Evolutionary conservation across 2,113 vertebrate genomes (phyloP), one percentile per base, ranked within the genome.

Genomic region (Cathartes aura): DNA sequence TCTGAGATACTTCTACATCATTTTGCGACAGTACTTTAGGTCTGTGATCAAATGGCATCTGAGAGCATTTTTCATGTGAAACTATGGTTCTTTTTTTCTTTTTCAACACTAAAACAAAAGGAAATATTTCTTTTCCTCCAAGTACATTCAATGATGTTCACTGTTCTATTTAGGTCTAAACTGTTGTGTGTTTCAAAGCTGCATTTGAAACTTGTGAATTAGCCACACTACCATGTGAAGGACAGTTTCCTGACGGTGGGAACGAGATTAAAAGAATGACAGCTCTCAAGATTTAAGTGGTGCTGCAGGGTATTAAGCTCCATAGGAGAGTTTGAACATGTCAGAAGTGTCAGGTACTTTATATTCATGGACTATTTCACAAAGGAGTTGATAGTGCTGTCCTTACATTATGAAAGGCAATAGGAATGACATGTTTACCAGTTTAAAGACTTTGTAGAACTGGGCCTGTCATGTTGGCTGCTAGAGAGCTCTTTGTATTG

Each of bases 311-410:
- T 95, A 89, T 89, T 95, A 94, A 94, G 43, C 63, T 82, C 84
- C 81, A 53, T 36, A 82, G 43, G 34, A 87, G 42, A 94, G n/a
- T 70, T 8, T 81, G 87, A 74, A 58, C 56, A 40, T 24, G 91
- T 97, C 94, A 96, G 60, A 96, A 91, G 47, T 94, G 94, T 96
- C 87, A 96, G 87, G 87, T 89, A 82, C 89, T 96, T 95, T 91
- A 90, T 64, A 89, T 52, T 71, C 70, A 71, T 4, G 56, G n/a
- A 78, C 68, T 89, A 27, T 89, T 78, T 87, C 87, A 96, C 93
- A 96, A 97, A 96, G 43, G 60, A 91, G 29, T 71, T 89, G 68
- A 29, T 79, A 30, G 0, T 81, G 84, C n/a, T 87, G 63, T 55
- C 81, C 67, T 79, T 70, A 42, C 1, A 0, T 67, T 82, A 21